Evolutionary conservation across 2,797 vertebrate genomes (phyloP), one percentile per base, ranked within the genome.

Genomic region (Myripristis jacobus): DNA sequence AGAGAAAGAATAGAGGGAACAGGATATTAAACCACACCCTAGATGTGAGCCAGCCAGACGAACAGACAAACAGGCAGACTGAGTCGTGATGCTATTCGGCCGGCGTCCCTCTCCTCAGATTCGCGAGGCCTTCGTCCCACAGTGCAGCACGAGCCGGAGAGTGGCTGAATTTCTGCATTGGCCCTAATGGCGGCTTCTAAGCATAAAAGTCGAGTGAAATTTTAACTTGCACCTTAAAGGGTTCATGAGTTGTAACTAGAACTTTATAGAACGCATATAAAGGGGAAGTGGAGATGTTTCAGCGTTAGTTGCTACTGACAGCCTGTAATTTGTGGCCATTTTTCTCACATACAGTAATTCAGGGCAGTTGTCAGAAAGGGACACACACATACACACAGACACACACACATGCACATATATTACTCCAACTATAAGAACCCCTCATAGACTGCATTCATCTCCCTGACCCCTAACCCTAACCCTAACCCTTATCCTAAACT

Each of bases 21-120:
- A 92, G 91, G 89, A 93, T 93, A 93, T 94, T 88, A 92, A 93
- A 93, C 91, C 84, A 83, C 90, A 91, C 90, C 92, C 92, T 87
- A 16, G 64, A 65, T 75, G 73, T 24, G 77, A 82, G 76, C 73
- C 66, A 75, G 78, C 69, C 81, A 88, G 82, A 83, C 68, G 43
- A 48, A 79, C 70, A 70, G 75, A 83, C 55, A 60, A 50, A 65
- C 60, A 82, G 66, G 56, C 52, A 19, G 63, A 31, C 64, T 57
- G 66, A 61, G 59, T 2, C 58, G 60, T 50, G 65, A 55, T 56
- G 9, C 31, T 74, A 16, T 82, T 81, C 71, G 77, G 67, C 68
- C 66, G 36, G 54, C 19, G 18, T 62, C 66, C 70, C 43, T 70
- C 53, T 68, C 56, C 65, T 57, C 51, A 36, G 61, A 65, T 67